Conservation (phyloP, 2,113 vertebrate genomes). For the Felis chaus region DNA sequence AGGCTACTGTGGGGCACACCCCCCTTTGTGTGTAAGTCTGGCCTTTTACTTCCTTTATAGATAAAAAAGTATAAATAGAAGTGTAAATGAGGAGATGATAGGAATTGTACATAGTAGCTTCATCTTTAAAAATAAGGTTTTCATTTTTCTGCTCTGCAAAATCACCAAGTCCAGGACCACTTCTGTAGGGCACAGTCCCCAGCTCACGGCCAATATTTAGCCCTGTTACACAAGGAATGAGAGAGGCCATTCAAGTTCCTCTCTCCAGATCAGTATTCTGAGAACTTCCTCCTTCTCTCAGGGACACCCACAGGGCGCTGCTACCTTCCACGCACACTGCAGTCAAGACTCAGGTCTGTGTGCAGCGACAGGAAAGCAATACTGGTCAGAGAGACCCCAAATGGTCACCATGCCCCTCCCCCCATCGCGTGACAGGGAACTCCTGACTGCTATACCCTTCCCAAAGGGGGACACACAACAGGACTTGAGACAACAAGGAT, state of each 20-base stretch:
- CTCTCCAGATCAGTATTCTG: rapidly evolving
- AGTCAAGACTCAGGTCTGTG: not conserved
- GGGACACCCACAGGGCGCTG: not conserved
- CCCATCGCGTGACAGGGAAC: not conserved
- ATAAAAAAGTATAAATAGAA: not conserved
- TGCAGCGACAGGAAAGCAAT: not conserved
- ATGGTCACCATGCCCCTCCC: not conserved
- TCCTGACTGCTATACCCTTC: not conserved
- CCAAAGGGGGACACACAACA: not conserved
- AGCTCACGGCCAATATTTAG: not conserved
- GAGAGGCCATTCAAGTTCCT: not conserved
- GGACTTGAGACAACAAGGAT: not conserved
- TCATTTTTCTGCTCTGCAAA: not conserved
- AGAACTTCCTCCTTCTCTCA: no score
- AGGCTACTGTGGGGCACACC: not conserved
- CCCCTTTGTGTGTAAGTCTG: not conserved
- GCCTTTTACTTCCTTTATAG: not conserved
- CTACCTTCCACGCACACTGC: not conserved
- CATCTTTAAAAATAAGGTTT: not conserved
- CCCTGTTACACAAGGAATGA: not conserved
- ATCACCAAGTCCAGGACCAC: not conserved
- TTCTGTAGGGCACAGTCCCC: not conserved
- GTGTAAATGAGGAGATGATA: not conserved
- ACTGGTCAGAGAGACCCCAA: not conserved
- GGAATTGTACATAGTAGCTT: not conserved